A percentile compares a stretch with the other conserved stretches of the same genome.
Conservation (phyloP, 2,113 vertebrate genomes). For the Salminus brasiliensis region DNA sequence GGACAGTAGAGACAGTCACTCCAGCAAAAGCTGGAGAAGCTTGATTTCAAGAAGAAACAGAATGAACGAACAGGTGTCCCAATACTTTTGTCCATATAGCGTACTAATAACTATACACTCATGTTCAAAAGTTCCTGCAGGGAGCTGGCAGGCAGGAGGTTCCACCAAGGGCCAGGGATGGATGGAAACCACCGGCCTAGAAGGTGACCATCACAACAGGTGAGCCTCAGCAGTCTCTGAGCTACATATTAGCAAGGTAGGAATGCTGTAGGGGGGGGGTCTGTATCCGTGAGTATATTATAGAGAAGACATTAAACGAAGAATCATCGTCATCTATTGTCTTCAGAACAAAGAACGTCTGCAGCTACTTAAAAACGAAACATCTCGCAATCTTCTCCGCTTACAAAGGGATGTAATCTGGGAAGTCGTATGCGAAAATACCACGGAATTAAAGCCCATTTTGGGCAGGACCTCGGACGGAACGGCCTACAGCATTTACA, state of each 20-base stretch:
- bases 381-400: not conserved
- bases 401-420: slow-evolving; percentile 1
- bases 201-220: not conserved
- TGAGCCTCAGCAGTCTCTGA: not conserved
- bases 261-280: no score
- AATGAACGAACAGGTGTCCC: no score
- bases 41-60: no score
- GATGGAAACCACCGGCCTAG: not conserved
- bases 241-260: not conserved
- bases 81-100: no score
- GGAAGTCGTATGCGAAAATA: not conserved
- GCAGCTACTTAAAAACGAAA: not conserved
- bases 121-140: no score
- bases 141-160: no score
- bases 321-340: not conserved
- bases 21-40: no score
- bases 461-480: not conserved
- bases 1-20: no score
- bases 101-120: no score
- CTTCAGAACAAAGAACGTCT: not conserved
- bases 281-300: not conserved
- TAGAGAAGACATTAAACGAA: not conserved
- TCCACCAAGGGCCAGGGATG: no score
- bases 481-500: not conserved
- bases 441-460: slow-evolving; percentile 2